A percentile compares a stretch with the other conserved stretches of the same genome.
Evolutionary conservation across 2,797 vertebrate species (phyloP).

Genomic region (Alca torda): DNA sequence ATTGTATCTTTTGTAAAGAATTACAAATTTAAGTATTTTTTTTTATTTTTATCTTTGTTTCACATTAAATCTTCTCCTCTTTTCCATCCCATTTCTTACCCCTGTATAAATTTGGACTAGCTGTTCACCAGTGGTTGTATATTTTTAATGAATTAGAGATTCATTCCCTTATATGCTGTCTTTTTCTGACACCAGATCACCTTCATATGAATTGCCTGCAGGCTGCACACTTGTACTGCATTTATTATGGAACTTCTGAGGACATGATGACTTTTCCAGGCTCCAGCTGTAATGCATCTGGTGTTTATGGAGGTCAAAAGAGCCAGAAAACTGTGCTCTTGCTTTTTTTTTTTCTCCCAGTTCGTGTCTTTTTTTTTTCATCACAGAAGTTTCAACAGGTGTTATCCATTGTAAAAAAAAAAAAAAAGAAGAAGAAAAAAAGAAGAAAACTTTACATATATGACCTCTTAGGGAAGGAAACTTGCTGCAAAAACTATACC

Average conservation of each 20-base stretch:
- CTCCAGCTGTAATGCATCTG: conserved; percentile 7
- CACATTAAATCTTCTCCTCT: neutral
- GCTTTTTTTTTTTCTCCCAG: neutral
- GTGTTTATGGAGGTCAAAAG: conserved; percentile 26
- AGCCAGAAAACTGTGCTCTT: neutral
- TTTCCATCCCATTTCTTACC: neutral
- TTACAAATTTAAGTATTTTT: neutral
- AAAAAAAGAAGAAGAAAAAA: too few relatives aligned
- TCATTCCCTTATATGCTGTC: neutral
- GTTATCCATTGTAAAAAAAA: neutral
- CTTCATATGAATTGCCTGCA: conserved; percentile 17
- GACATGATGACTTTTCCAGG: conserved; percentile 25
- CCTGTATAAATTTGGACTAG: neutral
- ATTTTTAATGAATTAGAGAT: neutral
- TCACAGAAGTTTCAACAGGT: neutral
- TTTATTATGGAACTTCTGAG: neutral
- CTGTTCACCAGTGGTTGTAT: neutral
- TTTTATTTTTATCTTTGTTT: neutral
- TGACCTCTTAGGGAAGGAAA: neutral
- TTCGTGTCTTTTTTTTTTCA: neutral
- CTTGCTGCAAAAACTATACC: neutral
- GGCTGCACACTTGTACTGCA: conserved; percentile 41
- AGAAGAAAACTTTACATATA: neutral
- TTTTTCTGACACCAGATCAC: neutral
- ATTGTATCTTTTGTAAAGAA: neutral